phyloP scores from a whole-genome alignment of 2,797 vertebrate species.

The Smutsia gigantea region DNA sequence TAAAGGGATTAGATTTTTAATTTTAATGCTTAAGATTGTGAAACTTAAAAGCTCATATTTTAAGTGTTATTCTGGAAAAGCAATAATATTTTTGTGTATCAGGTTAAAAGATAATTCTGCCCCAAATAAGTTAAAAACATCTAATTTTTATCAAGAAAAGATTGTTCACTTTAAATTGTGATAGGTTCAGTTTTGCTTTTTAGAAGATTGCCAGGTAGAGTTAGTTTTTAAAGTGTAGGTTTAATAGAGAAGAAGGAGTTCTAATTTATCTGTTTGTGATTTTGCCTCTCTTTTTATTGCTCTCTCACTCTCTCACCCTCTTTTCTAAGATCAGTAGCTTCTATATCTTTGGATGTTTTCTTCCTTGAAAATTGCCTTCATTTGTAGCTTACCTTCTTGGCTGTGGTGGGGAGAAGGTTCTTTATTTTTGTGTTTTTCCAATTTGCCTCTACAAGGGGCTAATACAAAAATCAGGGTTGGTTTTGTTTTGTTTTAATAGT shows the following conservation, averaged over 20 bases:
- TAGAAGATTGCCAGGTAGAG: neutral
- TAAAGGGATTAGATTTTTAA: neutral
- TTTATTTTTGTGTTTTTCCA: neutral
- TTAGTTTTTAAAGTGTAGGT: constrained; percentile 14
- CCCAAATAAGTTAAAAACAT: neutral
- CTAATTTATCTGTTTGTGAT: neutral
- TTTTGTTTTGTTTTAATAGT: constrained; percentile 29
- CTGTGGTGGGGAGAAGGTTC: neutral
- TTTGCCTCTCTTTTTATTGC: neutral
- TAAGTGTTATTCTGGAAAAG: neutral
- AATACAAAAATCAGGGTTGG: neutral
- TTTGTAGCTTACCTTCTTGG: neutral
- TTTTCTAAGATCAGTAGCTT: constrained; percentile 31
- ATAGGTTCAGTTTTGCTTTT: constrained; percentile 26
- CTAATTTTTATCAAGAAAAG: constrained; percentile 4
- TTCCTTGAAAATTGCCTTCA: neutral
- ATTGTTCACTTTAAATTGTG: neutral
- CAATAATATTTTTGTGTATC: neutral
- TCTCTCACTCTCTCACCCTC: neutral
- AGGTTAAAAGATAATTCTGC: constrained; percentile 38
- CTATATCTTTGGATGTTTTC: neutral
- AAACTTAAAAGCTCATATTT: constrained; percentile 3
- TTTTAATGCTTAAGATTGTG: constrained; percentile 22
- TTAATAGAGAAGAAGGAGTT: neutral
- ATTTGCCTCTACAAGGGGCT: neutral